Evolutionary conservation across 2,888 invertebrate genomes (phyloP).

Genomic region (Trissonchulus latispiculum): DNA sequence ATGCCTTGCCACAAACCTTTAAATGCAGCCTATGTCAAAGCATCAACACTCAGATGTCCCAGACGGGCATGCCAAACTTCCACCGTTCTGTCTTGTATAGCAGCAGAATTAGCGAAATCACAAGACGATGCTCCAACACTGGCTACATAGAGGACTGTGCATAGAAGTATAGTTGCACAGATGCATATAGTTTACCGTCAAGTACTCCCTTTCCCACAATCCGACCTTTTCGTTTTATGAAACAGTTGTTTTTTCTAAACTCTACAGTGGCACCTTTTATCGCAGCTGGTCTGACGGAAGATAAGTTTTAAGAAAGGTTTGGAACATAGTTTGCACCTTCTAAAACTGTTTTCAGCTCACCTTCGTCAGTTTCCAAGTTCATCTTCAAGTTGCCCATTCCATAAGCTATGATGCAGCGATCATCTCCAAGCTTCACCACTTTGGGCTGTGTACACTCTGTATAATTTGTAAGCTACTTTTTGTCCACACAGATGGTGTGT

Average conservation of each 20-base stretch:
- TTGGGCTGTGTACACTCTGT: not conserved
- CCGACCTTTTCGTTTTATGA: not conserved
- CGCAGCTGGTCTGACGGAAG: not conserved
- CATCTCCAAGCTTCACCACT: not conserved
- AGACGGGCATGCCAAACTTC: not conserved
- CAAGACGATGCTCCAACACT: not conserved
- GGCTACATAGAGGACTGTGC: not conserved
- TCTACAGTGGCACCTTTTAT: not conserved
- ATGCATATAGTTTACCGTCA: not conserved
- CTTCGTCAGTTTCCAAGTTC: not conserved
- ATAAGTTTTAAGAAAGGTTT: not conserved
- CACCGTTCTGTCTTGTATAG: too few relatives aligned
- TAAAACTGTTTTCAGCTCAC: not conserved
- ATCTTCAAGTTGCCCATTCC: not conserved
- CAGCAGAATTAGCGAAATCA: not conserved
- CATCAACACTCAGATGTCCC: not conserved
- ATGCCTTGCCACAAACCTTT: not conserved
- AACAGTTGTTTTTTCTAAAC: not conserved
- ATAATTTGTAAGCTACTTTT: not conserved
- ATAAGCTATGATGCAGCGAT: not conserved
- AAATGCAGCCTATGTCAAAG: not conserved
- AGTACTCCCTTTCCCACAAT: not conserved
- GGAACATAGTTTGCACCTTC: not conserved
- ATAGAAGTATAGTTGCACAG: too few relatives aligned
- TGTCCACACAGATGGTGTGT: not conserved